A percentile compares a stretch with the other conserved stretches of the same genome.
Evolutionary conservation across 2,888 invertebrate genomes (phyloP).

Genomic region (Cactoblastis cactorum): DNA sequence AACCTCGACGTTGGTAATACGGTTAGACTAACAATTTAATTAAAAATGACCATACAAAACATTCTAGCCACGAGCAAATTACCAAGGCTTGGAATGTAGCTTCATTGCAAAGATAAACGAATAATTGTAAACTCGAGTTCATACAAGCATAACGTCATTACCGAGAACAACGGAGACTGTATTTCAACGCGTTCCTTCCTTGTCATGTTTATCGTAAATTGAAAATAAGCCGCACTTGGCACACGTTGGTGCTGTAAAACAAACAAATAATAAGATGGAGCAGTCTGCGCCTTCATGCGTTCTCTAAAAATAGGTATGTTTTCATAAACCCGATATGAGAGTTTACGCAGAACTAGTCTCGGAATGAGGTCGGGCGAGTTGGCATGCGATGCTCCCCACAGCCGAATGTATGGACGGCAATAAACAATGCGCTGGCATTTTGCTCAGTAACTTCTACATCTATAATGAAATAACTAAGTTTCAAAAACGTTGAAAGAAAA

Average conservation of each 20-base stretch:
- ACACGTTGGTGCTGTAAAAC: constrained; percentile 57
- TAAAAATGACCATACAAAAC: constrained; percentile 25
- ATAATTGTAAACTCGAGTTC: constrained; percentile 21
- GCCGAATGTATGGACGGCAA: constrained; percentile 52
- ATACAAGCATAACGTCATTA: constrained; percentile 6
- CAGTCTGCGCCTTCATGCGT: constrained; percentile 53
- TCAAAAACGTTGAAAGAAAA: constrained; percentile 1
- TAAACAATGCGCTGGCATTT: constrained; percentile 54
- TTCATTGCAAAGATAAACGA: constrained; percentile 9
- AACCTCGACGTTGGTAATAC: too few relatives aligned
- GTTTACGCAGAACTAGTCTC: constrained; percentile 69
- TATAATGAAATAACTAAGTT: constrained; percentile 18
- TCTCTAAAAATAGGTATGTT: constrained; percentile 70
- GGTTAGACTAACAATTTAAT: too few relatives aligned
- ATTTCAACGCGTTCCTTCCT: constrained; percentile 38
- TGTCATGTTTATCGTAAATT: constrained; percentile 50
- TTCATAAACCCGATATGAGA: constrained; percentile 72
- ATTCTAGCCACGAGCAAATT: background rate
- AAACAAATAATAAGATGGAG: constrained; percentile 67
- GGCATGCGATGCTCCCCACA: constrained; percentile 58
- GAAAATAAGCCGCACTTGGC: constrained; percentile 63
- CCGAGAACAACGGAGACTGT: constrained; percentile 32
- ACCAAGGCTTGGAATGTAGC: background rate
- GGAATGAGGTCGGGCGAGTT: constrained; percentile 74
- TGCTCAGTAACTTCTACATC: constrained; percentile 28